These are phyloP conservation scores for Diarsia brunnea DNA, from an alignment of 2,888 invertebrate species.

Conservation along the genomic window DNA sequence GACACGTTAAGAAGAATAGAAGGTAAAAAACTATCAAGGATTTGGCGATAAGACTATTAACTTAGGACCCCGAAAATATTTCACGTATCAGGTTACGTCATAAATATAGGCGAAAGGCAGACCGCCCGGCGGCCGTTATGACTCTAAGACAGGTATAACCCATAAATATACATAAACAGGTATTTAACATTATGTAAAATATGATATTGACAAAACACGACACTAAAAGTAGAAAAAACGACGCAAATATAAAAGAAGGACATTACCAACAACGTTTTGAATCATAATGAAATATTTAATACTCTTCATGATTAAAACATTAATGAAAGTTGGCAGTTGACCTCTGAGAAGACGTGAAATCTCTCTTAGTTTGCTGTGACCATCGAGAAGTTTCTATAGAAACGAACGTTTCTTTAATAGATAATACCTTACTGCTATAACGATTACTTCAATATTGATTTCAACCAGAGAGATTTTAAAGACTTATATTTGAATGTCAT, in stretches of 20 bases:
- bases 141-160: slow-evolving; percentile 53
- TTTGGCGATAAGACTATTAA: background rate
- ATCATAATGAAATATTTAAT: slow-evolving; percentile 34
- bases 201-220: slow-evolving; percentile 47
- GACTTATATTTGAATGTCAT: too few relatives aligned
- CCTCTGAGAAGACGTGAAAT: slow-evolving; percentile 11
- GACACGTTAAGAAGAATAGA: too few relatives aligned
- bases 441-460: slow-evolving; percentile 1
- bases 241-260: slow-evolving; percentile 54
- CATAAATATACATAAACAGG: slow-evolving; percentile 54
- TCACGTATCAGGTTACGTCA: slow-evolving; percentile 45
- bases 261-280: slow-evolving; percentile 48
- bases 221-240: slow-evolving; percentile 50
- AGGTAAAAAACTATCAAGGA: background rate
- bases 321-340: slow-evolving; percentile 44
- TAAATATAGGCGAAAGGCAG: slow-evolving; percentile 53
- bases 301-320: slow-evolving; percentile 44
- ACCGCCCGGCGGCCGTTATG: slow-evolving; percentile 67
- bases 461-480: too few relatives aligned
- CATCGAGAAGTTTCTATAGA: slow-evolving; percentile 19
- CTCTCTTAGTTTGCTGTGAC: background rate
- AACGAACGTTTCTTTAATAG: background rate
- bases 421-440: background rate
- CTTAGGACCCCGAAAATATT: slow-evolving; percentile 36
- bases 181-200: slow-evolving; percentile 47